A percentile compares a stretch with the other conserved stretches of the same genome.
Evolutionary conservation across 2,797 vertebrate species (phyloP).

Genomic region (Myioborus miniatus): DNA sequence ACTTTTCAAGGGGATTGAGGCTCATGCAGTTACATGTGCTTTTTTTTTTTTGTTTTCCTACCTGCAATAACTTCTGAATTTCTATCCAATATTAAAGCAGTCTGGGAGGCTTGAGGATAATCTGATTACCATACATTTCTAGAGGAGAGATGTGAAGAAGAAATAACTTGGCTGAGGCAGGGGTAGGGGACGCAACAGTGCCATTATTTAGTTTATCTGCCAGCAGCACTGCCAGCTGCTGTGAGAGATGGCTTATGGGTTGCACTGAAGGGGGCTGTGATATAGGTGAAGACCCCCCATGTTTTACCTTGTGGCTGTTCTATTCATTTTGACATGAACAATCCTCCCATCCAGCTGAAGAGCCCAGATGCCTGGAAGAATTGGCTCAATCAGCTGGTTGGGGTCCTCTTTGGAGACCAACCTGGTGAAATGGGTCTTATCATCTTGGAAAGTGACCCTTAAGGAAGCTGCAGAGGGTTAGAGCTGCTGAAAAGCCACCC

Average conservation of each 20-base stretch:
- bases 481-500: background rate
- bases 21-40: background rate
- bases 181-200: background rate
- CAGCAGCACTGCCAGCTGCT: background rate
- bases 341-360: background rate
- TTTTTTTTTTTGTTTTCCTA: background rate
- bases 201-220: background rate
- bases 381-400: background rate
- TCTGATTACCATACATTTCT: background rate
- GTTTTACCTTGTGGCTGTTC: background rate
- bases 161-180: background rate
- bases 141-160: background rate
- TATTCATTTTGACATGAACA: background rate
- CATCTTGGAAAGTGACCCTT: background rate
- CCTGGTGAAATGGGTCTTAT: background rate
- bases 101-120: background rate
- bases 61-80: background rate
- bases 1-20: background rate
- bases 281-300: background rate
- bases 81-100: background rate
- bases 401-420: background rate
- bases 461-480: background rate
- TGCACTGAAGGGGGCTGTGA: background rate
- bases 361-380: background rate
- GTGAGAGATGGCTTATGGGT: background rate